Conservation (phyloP, 2,888 invertebrate genomes). For the Andrena minutula region DNA sequence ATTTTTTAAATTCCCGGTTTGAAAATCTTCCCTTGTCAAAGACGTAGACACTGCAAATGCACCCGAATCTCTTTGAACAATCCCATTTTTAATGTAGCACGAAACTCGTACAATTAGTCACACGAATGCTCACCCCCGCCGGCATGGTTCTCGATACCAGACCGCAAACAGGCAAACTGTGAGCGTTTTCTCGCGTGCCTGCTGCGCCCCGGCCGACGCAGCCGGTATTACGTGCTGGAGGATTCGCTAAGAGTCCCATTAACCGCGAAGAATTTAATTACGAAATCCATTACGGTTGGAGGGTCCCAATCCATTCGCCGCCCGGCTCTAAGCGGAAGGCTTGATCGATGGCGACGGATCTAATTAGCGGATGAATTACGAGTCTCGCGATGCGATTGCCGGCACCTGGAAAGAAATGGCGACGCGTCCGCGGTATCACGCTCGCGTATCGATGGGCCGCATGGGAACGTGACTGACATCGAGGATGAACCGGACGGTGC, state of each 20-base stretch:
- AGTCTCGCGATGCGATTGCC: conserved; percentile 17
- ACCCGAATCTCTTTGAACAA: too few species aligned
- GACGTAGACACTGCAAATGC: too few species aligned
- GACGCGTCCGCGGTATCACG: conserved; percentile 19
- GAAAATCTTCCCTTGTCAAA: too few species aligned
- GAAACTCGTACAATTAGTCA: too few species aligned
- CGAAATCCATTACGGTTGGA: conserved; percentile 16
- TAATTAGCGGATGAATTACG: conserved; percentile 25
- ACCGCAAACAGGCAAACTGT: neutral
- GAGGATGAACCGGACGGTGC: conserved; percentile 13
- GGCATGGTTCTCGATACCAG: neutral
- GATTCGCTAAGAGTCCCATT: conserved; percentile 22
- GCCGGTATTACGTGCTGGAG: neutral
- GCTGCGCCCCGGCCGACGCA: neutral
- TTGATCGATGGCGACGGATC: conserved; percentile 17
- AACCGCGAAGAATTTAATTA: conserved; percentile 35
- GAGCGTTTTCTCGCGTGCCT: neutral
- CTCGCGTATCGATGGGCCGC: conserved; percentile 37
- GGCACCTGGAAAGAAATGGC: conserved; percentile 44
- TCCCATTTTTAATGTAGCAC: too few species aligned
- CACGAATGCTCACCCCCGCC: too few species aligned
- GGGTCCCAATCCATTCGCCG: conserved; percentile 13
- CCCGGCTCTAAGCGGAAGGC: neutral
- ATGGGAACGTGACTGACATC: conserved; percentile 44
- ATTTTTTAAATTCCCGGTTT: too few species aligned